Evolutionary conservation across 2,888 invertebrate species (phyloP), one percentile per base, ranked within the genome.

Genomic region (Cephus runcator): DNA sequence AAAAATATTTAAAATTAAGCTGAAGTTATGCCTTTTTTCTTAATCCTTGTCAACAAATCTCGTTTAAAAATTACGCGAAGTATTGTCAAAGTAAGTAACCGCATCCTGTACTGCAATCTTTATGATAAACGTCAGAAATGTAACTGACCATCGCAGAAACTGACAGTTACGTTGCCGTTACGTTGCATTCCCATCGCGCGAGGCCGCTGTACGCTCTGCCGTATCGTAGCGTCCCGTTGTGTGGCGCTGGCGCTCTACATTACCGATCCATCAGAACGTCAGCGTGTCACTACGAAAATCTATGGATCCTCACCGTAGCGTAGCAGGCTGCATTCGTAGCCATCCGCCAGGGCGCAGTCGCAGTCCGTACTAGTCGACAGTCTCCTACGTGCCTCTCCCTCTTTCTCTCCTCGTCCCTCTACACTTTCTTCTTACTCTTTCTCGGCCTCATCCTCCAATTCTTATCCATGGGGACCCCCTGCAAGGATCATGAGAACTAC

Each of bases 391-490:
- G 12, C 30, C 40, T 15, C 69, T 34, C 69, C 69, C 75, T 79
- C 77, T 77, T 77, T 73, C 34, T 40, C 69, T 30, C 76, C 35
- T 2, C 34, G 30, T 36, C 76, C 30, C 12, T 73, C 36, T 35
- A 40, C 12, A 12, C 73, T 69, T 40, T 31, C 40, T 40, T 75
- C 35, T 34, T 76, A 34, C 6, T 30, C 40, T 68, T 69, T 56
- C 35, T 69, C 79, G 30, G 71, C 68, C 74, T 71, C 73, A 30
- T 77, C 79, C 74, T 81, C 75, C 56, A 75, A 78, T 77, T 76
- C 76, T 81, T 9, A 56, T 9, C 6, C 23, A 23, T 9, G 56
- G 23, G 9, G 56, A 56, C 56, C 56, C 56, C 56, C 56, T 56
- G 23, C 56, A 0, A 56, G 56, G 56, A 56, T 56, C 56, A 56